These are phyloP conservation scores for Chionoecetes opilio DNA, from an alignment of 1,140 invertebrate genomes.

Conservation along the genomic window DNA sequence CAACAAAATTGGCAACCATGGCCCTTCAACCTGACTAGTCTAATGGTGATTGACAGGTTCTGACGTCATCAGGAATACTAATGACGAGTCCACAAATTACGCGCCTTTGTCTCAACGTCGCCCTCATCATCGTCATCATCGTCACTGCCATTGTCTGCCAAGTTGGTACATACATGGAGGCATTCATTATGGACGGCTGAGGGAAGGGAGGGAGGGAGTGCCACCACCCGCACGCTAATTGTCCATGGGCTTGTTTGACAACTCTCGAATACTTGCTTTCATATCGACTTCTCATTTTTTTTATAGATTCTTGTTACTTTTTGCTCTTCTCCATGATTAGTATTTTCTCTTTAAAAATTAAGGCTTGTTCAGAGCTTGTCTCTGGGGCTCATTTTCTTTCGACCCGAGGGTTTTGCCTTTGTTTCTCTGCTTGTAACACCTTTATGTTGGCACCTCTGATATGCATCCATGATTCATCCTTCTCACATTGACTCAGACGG, in stretches of 20 bases:
- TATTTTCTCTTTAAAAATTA: background rate
- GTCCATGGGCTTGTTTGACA: background rate
- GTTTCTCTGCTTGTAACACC: background rate
- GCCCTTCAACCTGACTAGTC: constrained; percentile 74
- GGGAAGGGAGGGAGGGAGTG: background rate
- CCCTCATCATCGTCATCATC: constrained; percentile 74
- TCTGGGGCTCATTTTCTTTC: no score
- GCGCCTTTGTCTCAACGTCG: constrained; percentile 75
- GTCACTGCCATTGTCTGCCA: constrained; percentile 73
- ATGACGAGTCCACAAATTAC: constrained; percentile 78
- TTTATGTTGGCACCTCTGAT: background rate
- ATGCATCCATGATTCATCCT: background rate
- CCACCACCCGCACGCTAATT: background rate
- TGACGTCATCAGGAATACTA: constrained; percentile 76
- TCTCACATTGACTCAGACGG: background rate
- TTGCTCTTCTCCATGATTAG: background rate
- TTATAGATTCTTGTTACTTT: background rate
- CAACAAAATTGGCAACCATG: constrained; percentile 52
- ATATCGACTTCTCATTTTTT: background rate
- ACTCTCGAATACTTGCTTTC: background rate
- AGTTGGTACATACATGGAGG: constrained; percentile 66
- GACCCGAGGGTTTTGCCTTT: background rate
- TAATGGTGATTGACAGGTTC: constrained; percentile 76
- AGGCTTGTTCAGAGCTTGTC: no score
- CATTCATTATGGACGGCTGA: constrained; percentile 61